These are phyloP conservation scores for Pycnonotus jocosus DNA, from an alignment of 2,113 vertebrate genomes.

Conservation along the genomic window DNA sequence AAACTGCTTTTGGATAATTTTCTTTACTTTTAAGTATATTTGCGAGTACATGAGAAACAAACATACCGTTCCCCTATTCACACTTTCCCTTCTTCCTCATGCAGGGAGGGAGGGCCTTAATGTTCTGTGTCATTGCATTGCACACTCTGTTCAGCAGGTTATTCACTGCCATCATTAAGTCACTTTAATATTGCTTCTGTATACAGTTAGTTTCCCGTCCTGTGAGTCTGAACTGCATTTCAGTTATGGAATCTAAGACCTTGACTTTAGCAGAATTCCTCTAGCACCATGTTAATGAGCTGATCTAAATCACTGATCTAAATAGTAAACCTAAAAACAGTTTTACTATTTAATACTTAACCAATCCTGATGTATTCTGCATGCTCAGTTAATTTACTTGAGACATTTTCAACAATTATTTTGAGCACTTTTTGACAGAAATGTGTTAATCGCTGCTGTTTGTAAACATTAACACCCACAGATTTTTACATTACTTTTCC, in stretches of 20 bases:
- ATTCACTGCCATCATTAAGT: not conserved
- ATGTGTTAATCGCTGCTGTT: not conserved
- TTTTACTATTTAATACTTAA: not conserved
- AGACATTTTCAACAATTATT: not conserved
- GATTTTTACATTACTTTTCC: not conserved
- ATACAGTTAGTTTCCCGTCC: not conserved
- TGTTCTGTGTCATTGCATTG: not conserved
- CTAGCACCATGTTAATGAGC: fast-evolving
- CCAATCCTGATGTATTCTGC: not conserved
- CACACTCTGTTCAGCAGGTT: not conserved
- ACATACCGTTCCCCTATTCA: not conserved
- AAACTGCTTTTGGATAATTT: not conserved
- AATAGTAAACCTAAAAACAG: not conserved
- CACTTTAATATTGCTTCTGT: not conserved
- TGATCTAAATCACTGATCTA: not conserved
- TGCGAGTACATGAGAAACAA: not conserved
- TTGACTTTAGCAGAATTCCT: not conserved
- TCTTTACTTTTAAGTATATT: not conserved
- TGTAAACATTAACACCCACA: not conserved
- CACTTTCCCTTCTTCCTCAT: not conserved
- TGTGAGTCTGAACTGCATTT: not conserved
- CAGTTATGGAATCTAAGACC: not conserved
- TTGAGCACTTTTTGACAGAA: not conserved
- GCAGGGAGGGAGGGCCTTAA: not conserved
- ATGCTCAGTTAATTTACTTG: not conserved